Percentiles rank a stretch among this genome's conserved stretches.
Conservation (phyloP, 2,797 vertebrate genomes). For the Anguilla anguilla region DNA sequence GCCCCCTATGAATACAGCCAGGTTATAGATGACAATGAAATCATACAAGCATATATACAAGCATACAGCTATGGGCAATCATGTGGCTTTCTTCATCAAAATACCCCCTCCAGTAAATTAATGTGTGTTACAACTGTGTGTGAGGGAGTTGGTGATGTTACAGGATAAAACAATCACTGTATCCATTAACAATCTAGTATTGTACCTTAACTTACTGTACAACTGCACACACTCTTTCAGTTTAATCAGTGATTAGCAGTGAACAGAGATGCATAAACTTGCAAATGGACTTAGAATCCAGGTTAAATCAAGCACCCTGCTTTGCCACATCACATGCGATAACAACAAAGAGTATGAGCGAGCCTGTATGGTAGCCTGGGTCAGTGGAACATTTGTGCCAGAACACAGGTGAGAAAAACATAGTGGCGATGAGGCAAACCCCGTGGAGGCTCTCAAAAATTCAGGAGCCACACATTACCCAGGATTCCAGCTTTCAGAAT, state of each 20-base stretch:
- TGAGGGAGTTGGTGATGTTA: not conserved
- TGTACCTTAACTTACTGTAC: not conserved
- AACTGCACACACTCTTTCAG: not conserved
- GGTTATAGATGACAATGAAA: not conserved
- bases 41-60: not conserved
- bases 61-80: not conserved
- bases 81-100: not conserved
- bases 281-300: not conserved
- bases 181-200: no score
- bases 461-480: no score
- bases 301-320: not conserved
- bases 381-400: no score
- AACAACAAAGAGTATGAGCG: not conserved
- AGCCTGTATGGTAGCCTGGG: not conserved
- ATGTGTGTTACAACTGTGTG: not conserved
- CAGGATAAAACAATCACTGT: not conserved
- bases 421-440: no score
- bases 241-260: not conserved
- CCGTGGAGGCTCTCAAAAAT: no score
- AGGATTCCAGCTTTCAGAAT: no score
- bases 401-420: no score
- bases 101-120: not conserved
- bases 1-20: not conserved
- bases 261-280: not conserved
- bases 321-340: not conserved